Conservation (phyloP, 1,140 invertebrate genomes). For the Pentalonia nigronervosa region DNA sequence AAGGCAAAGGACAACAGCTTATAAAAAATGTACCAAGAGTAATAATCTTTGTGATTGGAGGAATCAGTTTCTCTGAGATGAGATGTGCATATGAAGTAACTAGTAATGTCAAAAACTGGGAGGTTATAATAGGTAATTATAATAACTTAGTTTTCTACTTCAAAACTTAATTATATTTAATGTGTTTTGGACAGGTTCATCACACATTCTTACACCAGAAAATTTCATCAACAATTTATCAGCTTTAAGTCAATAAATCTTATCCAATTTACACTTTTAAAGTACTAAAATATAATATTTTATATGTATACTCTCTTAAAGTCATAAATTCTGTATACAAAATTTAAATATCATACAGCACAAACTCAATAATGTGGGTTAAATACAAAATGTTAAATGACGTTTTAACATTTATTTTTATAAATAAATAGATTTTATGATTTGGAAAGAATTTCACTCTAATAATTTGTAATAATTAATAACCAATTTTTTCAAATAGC, state of each 20-base stretch:
- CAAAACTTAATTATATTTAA: not conserved
- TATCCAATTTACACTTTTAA: not conserved
- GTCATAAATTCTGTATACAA: no score
- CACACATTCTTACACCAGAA: constrained; percentile 94
- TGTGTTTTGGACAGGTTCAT: constrained; percentile 73
- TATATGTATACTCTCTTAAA: no score
- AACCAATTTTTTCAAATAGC: not conserved
- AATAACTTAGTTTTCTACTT: not conserved
- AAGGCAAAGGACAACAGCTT: constrained; percentile 79
- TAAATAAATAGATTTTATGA: not conserved
- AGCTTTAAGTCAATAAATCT: constrained; percentile 74
- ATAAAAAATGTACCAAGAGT: constrained; percentile 96
- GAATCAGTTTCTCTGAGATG: constrained; percentile 95
- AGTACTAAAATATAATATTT: not conserved
- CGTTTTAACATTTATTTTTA: not conserved
- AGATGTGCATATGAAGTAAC: constrained; percentile 98
- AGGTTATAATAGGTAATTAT: constrained; percentile 91
- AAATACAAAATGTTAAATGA: not conserved
- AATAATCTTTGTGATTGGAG: constrained; percentile 96
- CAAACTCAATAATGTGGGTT: not conserved
- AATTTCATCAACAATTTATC: constrained; percentile 90
- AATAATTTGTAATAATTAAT: not conserved
- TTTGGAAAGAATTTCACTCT: no score
- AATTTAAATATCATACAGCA: not conserved
- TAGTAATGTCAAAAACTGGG: constrained; percentile 96